Percentiles rank a stretch among this genome's conserved stretches.
Evolutionary conservation across 2,888 invertebrate genomes (phyloP).

Genomic region (Agriopis leucophaearia): DNA sequence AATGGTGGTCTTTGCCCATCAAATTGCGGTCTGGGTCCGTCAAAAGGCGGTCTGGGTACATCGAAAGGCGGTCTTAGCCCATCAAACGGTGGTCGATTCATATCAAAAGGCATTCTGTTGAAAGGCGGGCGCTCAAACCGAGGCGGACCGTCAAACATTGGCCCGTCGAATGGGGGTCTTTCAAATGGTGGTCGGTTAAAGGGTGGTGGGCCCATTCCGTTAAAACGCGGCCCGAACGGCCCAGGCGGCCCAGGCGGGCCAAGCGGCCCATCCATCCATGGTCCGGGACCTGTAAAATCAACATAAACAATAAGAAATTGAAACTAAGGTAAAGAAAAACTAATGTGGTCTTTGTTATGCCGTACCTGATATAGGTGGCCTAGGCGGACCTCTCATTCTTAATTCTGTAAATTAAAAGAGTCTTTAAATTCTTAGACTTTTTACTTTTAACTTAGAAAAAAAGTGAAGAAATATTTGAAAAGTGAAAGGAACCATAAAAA

Average conservation of each 20-base stretch:
- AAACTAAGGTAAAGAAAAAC: background rate
- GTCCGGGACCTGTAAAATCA: slow-evolving; percentile 59
- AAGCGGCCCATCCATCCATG: slow-evolving; percentile 79
- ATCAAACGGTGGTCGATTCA: slow-evolving; percentile 55
- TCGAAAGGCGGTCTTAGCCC: slow-evolving; percentile 62
- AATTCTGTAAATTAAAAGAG: slow-evolving; percentile 76
- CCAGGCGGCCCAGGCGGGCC: slow-evolving; percentile 66
- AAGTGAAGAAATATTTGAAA: background rate
- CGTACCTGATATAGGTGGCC: slow-evolving; percentile 77
- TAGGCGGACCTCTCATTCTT: slow-evolving; percentile 80
- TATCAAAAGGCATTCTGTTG: slow-evolving; percentile 66
- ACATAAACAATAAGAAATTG: slow-evolving; percentile 1
- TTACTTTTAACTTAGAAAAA: slow-evolving; percentile 17
- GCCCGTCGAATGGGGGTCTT: slow-evolving; percentile 61
- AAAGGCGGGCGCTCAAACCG: slow-evolving; percentile 63
- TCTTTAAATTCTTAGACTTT: slow-evolving; percentile 41
- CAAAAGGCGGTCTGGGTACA: slow-evolving; percentile 54
- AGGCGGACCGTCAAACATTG: slow-evolving; percentile 62
- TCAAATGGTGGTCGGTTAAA: slow-evolving; percentile 61
- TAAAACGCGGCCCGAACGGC: slow-evolving; percentile 76
- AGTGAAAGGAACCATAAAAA: background rate
- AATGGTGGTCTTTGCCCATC: slow-evolving; percentile 64
- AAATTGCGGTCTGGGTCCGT: slow-evolving; percentile 59
- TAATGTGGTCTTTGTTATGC: slow-evolving; percentile 41
- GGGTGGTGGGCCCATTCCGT: slow-evolving; percentile 71